A percentile compares a stretch with the other conserved stretches of the same genome.
phyloP scores from a whole-genome alignment of 2,888 invertebrate genomes.

The Gonocerus acuteangulatus region DNA sequence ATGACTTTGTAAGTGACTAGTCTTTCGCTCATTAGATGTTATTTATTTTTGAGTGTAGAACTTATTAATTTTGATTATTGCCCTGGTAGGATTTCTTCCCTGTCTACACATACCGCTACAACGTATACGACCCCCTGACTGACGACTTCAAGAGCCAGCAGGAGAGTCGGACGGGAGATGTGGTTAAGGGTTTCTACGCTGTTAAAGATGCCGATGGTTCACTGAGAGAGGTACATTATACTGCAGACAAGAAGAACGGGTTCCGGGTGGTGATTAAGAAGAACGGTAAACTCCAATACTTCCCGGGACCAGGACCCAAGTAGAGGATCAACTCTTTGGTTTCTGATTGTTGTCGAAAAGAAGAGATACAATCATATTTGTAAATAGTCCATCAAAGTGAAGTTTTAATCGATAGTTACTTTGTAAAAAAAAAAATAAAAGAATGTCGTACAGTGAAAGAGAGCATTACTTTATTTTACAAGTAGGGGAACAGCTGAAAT shows the following conservation, averaged over 20 bases:
- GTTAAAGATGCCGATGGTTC: slow-evolving; percentile 38
- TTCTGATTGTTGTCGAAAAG: too few relatives aligned
- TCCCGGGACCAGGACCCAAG: not conserved
- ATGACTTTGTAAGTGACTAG: not conserved
- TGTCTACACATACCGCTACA: slow-evolving; percentile 7
- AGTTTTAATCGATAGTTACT: too few relatives aligned
- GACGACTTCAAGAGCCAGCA: slow-evolving; percentile 15
- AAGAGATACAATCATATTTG: too few relatives aligned
- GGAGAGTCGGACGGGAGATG: slow-evolving; percentile 36
- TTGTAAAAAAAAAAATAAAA: too few relatives aligned
- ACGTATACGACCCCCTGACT: slow-evolving; percentile 2
- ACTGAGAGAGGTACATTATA: slow-evolving; percentile 37
- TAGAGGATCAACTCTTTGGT: too few relatives aligned
- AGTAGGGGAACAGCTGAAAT: too few relatives aligned
- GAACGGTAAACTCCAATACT: not conserved
- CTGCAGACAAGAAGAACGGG: slow-evolving; percentile 18
- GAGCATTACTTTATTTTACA: too few relatives aligned
- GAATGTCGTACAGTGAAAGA: too few relatives aligned
- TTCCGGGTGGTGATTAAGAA: not conserved
- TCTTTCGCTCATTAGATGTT: not conserved
- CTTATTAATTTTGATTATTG: not conserved
- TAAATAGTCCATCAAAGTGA: too few relatives aligned
- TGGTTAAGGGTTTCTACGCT: slow-evolving; percentile 38
- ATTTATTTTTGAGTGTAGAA: not conserved
- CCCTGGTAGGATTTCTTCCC: not conserved